These are phyloP conservation scores for Tryphoninae sp. DNA, from an alignment of 2,888 invertebrate species.

Conservation along the genomic window DNA sequence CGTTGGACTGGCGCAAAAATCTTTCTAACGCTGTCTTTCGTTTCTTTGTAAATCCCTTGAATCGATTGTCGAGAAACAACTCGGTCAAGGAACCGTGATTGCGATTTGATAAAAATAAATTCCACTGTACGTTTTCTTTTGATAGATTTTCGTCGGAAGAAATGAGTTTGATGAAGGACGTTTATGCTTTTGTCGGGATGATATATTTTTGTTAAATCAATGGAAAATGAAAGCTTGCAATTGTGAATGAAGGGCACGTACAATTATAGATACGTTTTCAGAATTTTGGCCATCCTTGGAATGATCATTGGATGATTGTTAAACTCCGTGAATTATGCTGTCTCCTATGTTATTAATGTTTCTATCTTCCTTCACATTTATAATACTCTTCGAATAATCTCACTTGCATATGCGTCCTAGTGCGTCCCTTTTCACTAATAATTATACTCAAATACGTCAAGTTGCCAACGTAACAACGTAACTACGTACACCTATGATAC, in stretches of 20 bases:
- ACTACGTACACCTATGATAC: constrained; percentile 53
- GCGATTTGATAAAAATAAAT: neutral
- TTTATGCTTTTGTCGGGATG: too few species aligned
- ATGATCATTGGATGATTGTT: constrained; percentile 6
- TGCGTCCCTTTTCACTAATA: constrained; percentile 28
- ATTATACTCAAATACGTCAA: constrained; percentile 46
- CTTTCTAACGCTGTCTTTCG: constrained; percentile 49
- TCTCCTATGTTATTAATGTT: neutral
- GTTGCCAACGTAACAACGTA: constrained; percentile 39
- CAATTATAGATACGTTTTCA: constrained; percentile 16
- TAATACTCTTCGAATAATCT: neutral
- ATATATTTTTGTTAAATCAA: too few species aligned
- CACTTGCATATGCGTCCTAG: neutral
- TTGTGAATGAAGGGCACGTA: neutral
- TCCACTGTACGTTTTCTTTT: neutral
- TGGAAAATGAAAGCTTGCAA: too few species aligned
- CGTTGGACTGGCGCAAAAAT: neutral
- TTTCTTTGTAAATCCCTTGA: neutral
- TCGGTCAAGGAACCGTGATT: neutral
- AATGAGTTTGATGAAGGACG: too few species aligned
- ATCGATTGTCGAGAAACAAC: too few species aligned
- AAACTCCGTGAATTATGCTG: constrained; percentile 8
- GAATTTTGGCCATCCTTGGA: neutral
- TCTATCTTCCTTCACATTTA: neutral
- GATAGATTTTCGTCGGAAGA: neutral